Evolutionary conservation across 2,888 invertebrate genomes (phyloP).

Genomic region (Xylophagus ater): DNA sequence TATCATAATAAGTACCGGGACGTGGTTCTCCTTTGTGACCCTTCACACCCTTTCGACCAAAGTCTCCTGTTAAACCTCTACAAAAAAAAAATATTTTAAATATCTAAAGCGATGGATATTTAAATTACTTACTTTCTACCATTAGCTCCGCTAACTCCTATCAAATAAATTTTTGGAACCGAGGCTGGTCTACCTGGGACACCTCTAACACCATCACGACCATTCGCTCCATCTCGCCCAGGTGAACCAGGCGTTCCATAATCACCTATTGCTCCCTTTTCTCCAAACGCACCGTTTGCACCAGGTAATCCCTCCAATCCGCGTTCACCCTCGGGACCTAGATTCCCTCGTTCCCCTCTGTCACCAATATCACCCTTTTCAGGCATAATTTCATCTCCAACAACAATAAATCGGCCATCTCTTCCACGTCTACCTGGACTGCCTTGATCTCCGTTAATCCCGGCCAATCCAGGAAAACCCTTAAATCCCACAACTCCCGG

Average conservation of each 20-base stretch:
- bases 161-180: constrained; percentile 26
- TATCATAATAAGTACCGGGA: not conserved
- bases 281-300: constrained; percentile 22
- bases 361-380: constrained; percentile 34
- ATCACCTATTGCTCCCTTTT: constrained; percentile 30
- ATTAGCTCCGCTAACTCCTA: constrained; percentile 29
- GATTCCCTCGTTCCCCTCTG: constrained; percentile 25
- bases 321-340: constrained; percentile 27
- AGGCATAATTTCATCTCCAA: constrained; percentile 20
- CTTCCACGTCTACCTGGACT: constrained; percentile 38
- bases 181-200: constrained; percentile 34
- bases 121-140: constrained; percentile 29
- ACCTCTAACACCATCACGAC: constrained; percentile 39
- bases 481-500: constrained; percentile 41
- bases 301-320: constrained; percentile 33
- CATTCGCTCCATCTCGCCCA: constrained; percentile 34
- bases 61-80: constrained; percentile 43
- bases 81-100: constrained; percentile 7
- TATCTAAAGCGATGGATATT: not conserved
- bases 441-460: constrained; percentile 34
- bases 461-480: constrained; percentile 48
- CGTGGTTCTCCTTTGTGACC: not conserved
- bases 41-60: constrained; percentile 25
- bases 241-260: constrained; percentile 31
- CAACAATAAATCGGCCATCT: constrained; percentile 28